Evolutionary conservation across 2,113 vertebrate genomes (phyloP), one percentile per base, ranked within the genome.

Genomic region (Arenaria interpres): DNA sequence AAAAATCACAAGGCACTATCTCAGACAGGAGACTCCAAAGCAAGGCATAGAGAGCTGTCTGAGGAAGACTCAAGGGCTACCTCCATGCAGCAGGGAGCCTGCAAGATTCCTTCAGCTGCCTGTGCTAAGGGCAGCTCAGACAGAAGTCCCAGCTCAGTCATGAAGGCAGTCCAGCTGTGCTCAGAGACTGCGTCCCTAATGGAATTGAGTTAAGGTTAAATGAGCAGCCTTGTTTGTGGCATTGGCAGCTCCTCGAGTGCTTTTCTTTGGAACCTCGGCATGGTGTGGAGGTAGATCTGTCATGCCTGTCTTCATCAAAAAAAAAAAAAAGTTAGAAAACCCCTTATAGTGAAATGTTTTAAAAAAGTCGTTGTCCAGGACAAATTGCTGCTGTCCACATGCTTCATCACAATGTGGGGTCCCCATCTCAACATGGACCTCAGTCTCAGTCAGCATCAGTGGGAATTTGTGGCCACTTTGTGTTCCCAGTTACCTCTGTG

Each of bases 391-490:
- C 28, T 87, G 17, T 30, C 62, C 35, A 35, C 18, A 8, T 59
- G 23, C 18, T 81, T 84, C 37, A 18, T 35, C 37, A 28, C 48
- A 73, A 1, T 0, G 0, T 64, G 43, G n/a, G 6, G 28, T 92
- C 11, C 15, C 20, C 27, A 30, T 48, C 43, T 68, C 28, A 33
- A 1, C 2, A 1, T 41, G 21, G 53, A 50, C n/a, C 22, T 81
- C 27, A 53, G 11, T 39, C 27, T 68, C 18, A 35, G 30, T 28
- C 43, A 77, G 57, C 25, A 22, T 32, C n/a, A 54, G 35, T 3
- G 9, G 28, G 54, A 77, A 51, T 41, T 56, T 77, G 15, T 69
- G 54, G n/a, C 50, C 20, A 35, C 54, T 77, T 69, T 51, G 9
- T 50, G 33, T 62, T 85, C 48, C 16, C 27, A 27, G 8, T 72